Evolutionary conservation across 1,140 invertebrate genomes (phyloP).

Genomic region (Zaprionus capensis): DNA sequence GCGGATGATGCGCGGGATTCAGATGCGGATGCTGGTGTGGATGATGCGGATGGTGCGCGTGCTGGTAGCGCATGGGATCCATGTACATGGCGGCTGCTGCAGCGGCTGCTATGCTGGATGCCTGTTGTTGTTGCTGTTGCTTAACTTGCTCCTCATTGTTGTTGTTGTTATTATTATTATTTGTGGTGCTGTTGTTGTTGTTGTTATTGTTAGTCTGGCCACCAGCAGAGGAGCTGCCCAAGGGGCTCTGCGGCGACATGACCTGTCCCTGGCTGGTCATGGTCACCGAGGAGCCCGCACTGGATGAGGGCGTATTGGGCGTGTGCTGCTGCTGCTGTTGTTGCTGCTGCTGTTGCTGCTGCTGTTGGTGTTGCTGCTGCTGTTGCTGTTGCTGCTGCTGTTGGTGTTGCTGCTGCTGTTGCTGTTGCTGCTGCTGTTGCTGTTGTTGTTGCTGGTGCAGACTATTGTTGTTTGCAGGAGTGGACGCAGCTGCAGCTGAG

Average conservation of each 20-base stretch:
- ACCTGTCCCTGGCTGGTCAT: conserved; percentile 83
- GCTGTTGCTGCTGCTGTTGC: conserved; percentile 69
- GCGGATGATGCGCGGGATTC: conserved; percentile 84
- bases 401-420: conserved; percentile 68
- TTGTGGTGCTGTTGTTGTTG: conserved; percentile 56
- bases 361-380: conserved; percentile 65
- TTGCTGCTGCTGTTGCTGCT: conserved; percentile 63
- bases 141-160: conserved; percentile 69
- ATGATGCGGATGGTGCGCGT: conserved; percentile 80
- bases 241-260: conserved; percentile 79
- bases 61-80: conserved; percentile 84
- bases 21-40: conserved; percentile 82
- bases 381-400: conserved; percentile 71
- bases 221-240: conserved; percentile 69
- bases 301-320: conserved; percentile 77
- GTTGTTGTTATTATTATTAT: conserved; percentile 66
- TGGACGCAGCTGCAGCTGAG: conserved; percentile 84
- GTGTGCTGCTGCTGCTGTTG: conserved; percentile 70
- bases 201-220: conserved; percentile 73
- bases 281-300: conserved; percentile 77
- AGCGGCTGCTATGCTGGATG: conserved; percentile 81
- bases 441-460: conserved; percentile 79
- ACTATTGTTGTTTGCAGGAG: conserved; percentile 79
- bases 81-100: conserved; percentile 84
- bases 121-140: conserved; percentile 73